These are phyloP conservation scores for Apoda limacodes DNA, from an alignment of 2,888 invertebrate species.

Conservation along the genomic window DNA sequence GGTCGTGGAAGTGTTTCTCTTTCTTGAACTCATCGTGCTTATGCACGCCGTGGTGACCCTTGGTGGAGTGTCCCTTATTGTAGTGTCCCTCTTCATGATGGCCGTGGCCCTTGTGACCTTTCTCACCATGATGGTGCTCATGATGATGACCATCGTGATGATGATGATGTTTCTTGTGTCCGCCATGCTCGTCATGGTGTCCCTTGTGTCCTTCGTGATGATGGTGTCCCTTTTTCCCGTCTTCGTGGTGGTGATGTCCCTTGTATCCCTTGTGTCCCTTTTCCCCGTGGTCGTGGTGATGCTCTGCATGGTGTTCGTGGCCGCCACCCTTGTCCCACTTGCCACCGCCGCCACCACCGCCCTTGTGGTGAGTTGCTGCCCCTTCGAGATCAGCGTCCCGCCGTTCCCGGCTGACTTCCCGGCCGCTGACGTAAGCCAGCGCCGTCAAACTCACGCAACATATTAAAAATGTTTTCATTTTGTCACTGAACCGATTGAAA, in stretches of 20 bases:
- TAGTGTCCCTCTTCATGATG: conserved; percentile 74
- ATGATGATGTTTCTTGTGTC: conserved; percentile 75
- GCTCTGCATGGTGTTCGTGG: conserved; percentile 73
- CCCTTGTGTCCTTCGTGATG: conserved; percentile 76
- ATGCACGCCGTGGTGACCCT: conserved; percentile 87
- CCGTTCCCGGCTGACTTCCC: conserved; percentile 59
- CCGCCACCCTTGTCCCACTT: conserved; percentile 73
- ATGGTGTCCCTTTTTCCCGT: conserved; percentile 80
- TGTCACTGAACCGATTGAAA: conserved; percentile 37
- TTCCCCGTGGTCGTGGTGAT: conserved; percentile 75
- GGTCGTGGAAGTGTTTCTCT: conserved; percentile 88
- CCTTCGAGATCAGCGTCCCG: conserved; percentile 65
- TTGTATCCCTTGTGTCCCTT: conserved; percentile 82
- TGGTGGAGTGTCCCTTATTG: conserved; percentile 87
- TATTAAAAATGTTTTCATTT: conserved; percentile 48
- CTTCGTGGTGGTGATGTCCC: conserved; percentile 72
- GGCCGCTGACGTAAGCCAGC: conserved; percentile 63
- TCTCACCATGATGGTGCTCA: conserved; percentile 74
- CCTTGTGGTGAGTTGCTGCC: conserved; percentile 51
- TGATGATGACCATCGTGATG: conserved; percentile 75
- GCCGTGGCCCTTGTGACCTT: conserved; percentile 72
- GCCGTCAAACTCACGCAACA: conserved; percentile 58
- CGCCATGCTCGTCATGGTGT: conserved; percentile 72
- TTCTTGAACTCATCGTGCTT: conserved; percentile 89
- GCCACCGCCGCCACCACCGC: conserved; percentile 27